Conservation (phyloP, 2,888 invertebrate genomes). For the Plusia festucae region DNA sequence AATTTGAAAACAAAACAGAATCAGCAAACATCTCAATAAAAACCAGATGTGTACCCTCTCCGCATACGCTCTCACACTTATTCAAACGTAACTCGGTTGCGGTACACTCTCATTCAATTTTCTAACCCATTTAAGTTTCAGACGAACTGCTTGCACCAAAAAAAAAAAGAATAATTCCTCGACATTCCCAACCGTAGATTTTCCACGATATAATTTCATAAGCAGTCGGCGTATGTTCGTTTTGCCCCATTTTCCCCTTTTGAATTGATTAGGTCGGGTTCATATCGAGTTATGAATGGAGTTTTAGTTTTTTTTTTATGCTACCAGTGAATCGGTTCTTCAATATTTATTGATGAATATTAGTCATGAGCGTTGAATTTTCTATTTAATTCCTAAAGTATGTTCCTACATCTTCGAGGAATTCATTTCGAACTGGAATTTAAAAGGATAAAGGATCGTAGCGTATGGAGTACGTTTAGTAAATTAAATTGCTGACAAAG, state of each 20-base stretch:
- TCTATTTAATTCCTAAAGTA: conserved; percentile 26
- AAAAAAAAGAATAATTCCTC: conserved; percentile 75
- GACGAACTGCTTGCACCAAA: conserved; percentile 81
- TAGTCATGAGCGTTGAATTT: conserved; percentile 43
- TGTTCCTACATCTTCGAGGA: conserved; percentile 8
- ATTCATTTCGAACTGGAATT: conserved; percentile 7
- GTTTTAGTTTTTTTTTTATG: conserved; percentile 71
- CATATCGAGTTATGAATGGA: conserved; percentile 85
- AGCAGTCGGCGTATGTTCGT: conserved; percentile 84
- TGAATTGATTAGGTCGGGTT: conserved; percentile 87
- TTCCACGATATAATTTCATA: conserved; percentile 88
- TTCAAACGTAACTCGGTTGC: conserved; percentile 79
- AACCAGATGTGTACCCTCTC: conserved; percentile 75
- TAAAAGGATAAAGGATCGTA: neutral
- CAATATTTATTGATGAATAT: conserved; percentile 72
- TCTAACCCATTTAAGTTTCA: conserved; percentile 89
- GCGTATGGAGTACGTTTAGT: neutral
- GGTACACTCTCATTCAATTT: conserved; percentile 86
- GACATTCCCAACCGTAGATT: conserved; percentile 79
- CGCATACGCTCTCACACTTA: conserved; percentile 81
- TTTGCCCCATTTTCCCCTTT: conserved; percentile 84
- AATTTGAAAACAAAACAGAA: conserved; percentile 63
- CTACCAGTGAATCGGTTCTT: conserved; percentile 63
- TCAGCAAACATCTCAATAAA: conserved; percentile 71
- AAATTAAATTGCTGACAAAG: neutral